Percentiles rank a stretch among this genome's conserved stretches.
These are phyloP conservation scores for Diabrotica virgifera DNA, from an alignment of 1,140 invertebrate genomes.

Conservation along the genomic window DNA sequence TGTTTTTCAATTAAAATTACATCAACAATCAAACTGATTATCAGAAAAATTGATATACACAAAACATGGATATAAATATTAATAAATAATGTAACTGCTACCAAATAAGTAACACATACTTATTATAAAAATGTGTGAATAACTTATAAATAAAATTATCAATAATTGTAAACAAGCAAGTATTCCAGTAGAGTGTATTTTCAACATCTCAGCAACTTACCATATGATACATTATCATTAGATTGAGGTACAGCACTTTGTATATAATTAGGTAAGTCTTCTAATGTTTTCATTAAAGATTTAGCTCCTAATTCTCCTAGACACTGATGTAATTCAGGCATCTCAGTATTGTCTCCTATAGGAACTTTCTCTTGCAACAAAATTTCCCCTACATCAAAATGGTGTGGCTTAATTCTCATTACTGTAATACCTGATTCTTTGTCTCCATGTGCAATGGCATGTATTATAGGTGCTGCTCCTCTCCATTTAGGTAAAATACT, in stretches of 20 bases:
- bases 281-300: conserved; percentile 63
- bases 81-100: too few species aligned
- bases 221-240: conserved; percentile 62
- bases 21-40: too few species aligned
- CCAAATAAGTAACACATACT: too few species aligned
- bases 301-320: conserved; percentile 69
- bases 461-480: conserved; percentile 83
- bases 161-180: not conserved
- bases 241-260: conserved; percentile 59
- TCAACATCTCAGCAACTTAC: conserved; percentile 46
- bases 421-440: conserved; percentile 78
- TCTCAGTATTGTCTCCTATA: conserved; percentile 61
- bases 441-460: conserved; percentile 84
- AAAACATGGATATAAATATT: too few species aligned
- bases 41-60: too few species aligned
- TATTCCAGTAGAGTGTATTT: too few species aligned
- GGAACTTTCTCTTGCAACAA: conserved; percentile 62
- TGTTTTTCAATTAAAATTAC: too few species aligned
- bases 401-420: conserved; percentile 82
- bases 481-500: conserved; percentile 90
- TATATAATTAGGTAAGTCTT: conserved; percentile 59
- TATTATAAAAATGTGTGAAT: conserved; percentile 22
- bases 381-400: conserved; percentile 86
- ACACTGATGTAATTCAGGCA: conserved; percentile 63
- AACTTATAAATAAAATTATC: conserved; percentile 22